phyloP scores from a whole-genome alignment of 1,140 invertebrate species.

The Psilanteris sp. region DNA sequence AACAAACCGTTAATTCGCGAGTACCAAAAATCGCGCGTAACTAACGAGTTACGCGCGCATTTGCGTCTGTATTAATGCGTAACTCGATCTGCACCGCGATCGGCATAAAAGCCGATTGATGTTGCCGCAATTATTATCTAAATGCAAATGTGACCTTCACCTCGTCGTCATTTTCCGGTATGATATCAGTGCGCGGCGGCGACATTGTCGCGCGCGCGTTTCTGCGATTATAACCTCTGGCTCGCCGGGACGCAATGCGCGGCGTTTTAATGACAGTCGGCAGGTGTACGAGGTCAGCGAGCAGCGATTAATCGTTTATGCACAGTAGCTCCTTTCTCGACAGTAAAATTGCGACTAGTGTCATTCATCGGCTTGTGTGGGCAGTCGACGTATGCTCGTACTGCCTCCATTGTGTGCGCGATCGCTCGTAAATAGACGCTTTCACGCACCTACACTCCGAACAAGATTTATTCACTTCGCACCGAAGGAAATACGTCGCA shows the following conservation, averaged over 20 bases:
- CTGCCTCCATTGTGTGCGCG: slow-evolving; percentile 48
- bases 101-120: slow-evolving; percentile 52
- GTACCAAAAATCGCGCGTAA: too few relatives aligned
- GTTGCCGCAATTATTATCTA: slow-evolving; percentile 56
- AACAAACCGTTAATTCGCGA: too few relatives aligned
- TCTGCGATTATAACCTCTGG: slow-evolving; percentile 19
- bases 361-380: slow-evolving; percentile 66
- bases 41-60: too few relatives aligned
- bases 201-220: slow-evolving; percentile 31
- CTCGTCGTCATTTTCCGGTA: slow-evolving; percentile 57
- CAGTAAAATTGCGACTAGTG: slow-evolving; percentile 74
- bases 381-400: slow-evolving; percentile 51
- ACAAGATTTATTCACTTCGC: slow-evolving; percentile 52
- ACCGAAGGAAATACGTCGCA: slow-evolving; percentile 45
- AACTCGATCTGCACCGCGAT: slow-evolving; percentile 28
- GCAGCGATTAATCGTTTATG: slow-evolving; percentile 72
- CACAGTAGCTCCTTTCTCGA: slow-evolving; percentile 72
- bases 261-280: slow-evolving; percentile 61
- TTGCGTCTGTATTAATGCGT: slow-evolving; percentile 45
- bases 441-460: slow-evolving; percentile 56
- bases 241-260: slow-evolving; percentile 11
- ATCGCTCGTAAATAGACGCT: slow-evolving; percentile 60
- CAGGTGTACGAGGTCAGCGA: slow-evolving; percentile 72
- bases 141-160: slow-evolving; percentile 61
- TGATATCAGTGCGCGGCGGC: slow-evolving; percentile 16